Evolutionary conservation across 2,888 invertebrate species (phyloP), one percentile per base, ranked within the genome.

Genomic region (Mayetiola destructor): DNA sequence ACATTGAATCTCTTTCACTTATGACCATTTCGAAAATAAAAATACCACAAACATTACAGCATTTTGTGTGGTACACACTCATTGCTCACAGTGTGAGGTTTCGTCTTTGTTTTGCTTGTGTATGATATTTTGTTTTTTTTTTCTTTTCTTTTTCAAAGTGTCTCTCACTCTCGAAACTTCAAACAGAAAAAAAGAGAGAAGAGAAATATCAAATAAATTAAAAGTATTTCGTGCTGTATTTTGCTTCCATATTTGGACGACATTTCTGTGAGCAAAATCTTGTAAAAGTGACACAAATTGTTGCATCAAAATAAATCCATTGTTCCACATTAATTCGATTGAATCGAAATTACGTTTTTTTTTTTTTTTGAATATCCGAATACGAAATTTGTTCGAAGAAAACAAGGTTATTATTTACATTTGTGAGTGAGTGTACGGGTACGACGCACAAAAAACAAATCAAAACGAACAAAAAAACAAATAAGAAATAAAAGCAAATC

Each of bases 141-240:
- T 23, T 48, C 23, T 48, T 48, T n/a, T 48, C 27, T 6, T 27
- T 48, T 48, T 48, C 27, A n/a, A n/a, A n/a, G n/a, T 48, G 29
- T 48, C 27, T 48, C 48, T 48, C 48, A 16, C 48, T 48, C 48
- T 48, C 27, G 48, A 48, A 48, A 48, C 48, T 48, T 48, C 48
- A 48, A 48, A 48, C 8, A 27, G 23, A 48, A 27, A 48, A 48
- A 27, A 27, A 48, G 23, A 48, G 23, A 4, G 37, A 12, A 37
- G 48, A 48, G 27, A 16, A 48, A 40, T 48, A 27, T 48, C 16
- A n/a, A n/a, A n/a, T 48, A 27, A 48, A 23, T 23, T 23, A 48
- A 48, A 27, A 27, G 29, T 27, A n/a, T 27, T 48, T 48, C 27
- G 23, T 27, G 23, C 16, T 48, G 20, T 21, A 12, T 40, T 40